Conservation (phyloP, 2,888 invertebrate species). For the Leuctra nigra region DNA sequence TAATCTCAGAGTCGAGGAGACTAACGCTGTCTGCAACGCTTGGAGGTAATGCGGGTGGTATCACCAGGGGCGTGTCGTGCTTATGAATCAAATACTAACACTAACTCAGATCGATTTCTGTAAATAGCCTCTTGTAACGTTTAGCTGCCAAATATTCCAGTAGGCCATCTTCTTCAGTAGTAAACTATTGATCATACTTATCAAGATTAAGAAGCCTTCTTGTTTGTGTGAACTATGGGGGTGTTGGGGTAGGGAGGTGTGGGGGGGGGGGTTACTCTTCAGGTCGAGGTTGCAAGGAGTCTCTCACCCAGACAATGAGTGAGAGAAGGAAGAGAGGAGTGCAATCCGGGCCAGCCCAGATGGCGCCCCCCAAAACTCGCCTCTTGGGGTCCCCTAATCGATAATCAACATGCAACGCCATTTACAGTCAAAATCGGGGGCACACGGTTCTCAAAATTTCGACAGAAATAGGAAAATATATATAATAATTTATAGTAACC, state of each 20-base stretch:
- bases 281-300: background rate
- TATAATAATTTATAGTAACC: no score
- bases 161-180: background rate
- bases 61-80: background rate
- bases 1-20: background rate
- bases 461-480: background rate
- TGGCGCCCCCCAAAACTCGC: slow-evolving; percentile 7
- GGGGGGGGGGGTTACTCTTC: background rate
- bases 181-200: slow-evolving; percentile 5
- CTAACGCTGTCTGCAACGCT: background rate
- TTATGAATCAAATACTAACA: slow-evolving; percentile 8
- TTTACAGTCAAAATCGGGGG: background rate
- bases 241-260: no score
- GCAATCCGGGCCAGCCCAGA: slow-evolving; percentile 14
- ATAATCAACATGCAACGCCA: slow-evolving; percentile 8
- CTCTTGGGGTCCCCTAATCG: slow-evolving; percentile 4
- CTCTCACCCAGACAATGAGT: slow-evolving; percentile 4
- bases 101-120: slow-evolving; percentile 2
- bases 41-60: background rate
- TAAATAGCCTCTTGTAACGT: background rate
- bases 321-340: slow-evolving; percentile 1
- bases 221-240: no score
- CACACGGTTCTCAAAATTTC: background rate
- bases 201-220: background rate
- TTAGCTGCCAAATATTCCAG: background rate